Base-by-base conservation (phyloP, 2,888 invertebrate species). In the Ferrisia virgata region DNA sequence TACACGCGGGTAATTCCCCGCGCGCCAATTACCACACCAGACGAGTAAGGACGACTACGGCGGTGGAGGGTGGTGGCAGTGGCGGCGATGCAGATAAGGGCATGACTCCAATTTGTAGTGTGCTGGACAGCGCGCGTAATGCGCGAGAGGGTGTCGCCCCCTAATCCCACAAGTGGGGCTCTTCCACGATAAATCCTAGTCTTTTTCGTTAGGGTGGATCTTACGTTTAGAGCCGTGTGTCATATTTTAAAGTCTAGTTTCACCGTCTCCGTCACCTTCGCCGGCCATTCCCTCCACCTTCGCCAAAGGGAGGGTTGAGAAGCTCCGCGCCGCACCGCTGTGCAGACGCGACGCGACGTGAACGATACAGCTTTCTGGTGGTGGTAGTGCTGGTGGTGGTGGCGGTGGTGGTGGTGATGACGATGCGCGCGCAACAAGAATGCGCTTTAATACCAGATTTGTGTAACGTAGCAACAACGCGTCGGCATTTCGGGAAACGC, bases 1-100 rank as follows among this genome's bases (percentile, higher is more conserved):
- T 47, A 6, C 22, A 22, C 53, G 53, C 80, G 78, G 82, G 85
- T 85, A 85, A 85, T 85, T 83, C 80, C 85, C 84, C 86, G 85
- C 85, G 84, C 85, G 83, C 85, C 72, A 85, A 85, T 85, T 78
- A 84, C 84, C 85, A 86, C 85, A 84, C 85, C 85, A 82, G 82
- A 82, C 82, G 69, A 33, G 69, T n/a, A 11, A 40, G 5, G 64
- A 64, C 25, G 64, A 53, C 5, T 39, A 39, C 39, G 39, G 11
- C 39, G 39, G 39, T 11, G 39, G 22, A 25, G 58, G 28, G 28
- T n/a, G 78, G 28, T n/a, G 39, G 53, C 53, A 28, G 25, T 31
- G 47, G 64, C 36, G 47, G 84, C 79, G 79, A 58, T 79, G 79
- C 84, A 84, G 84, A 84, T 84, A 84, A 84, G 79, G 84, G 84